Evolutionary conservation across 2,113 vertebrate genomes (phyloP).

Genomic region (Nycticorax nycticorax): DNA sequence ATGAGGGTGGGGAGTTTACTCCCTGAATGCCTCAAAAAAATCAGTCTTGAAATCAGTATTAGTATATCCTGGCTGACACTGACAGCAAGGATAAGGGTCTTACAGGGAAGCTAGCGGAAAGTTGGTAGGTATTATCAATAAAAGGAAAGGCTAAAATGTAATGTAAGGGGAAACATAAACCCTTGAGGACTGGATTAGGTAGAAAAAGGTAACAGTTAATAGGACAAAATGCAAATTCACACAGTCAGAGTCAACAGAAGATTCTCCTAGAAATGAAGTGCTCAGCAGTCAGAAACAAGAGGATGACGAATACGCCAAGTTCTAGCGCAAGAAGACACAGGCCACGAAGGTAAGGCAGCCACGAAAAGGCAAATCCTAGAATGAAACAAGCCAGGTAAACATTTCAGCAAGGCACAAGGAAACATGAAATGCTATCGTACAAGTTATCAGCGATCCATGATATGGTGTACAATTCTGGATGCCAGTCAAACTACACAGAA

Average conservation of each 20-base stretch:
- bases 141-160: neutral
- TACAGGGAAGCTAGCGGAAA: rapidly evolving
- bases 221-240: neutral
- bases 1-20: neutral
- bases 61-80: neutral
- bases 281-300: neutral
- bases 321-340: neutral
- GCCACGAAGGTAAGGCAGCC: neutral
- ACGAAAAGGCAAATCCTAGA: neutral
- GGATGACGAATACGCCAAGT: rapidly evolving
- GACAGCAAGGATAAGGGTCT: neutral
- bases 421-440: neutral
- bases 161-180: rapidly evolving
- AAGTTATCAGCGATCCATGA: rapidly evolving
- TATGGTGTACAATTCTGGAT: rapidly evolving
- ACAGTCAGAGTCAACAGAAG: neutral
- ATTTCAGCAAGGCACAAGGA: neutral
- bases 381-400: neutral
- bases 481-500: neutral
- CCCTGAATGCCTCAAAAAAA: neutral
- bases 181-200: neutral
- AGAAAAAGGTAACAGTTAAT: neutral
- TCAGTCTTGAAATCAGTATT: neutral
- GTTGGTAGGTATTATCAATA: neutral
- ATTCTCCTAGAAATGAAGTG: neutral